Percentiles rank a stretch among this genome's conserved stretches.
Conservation (phyloP, 92 coral and sea anemone genomes). For the Galaxea fascicularis region DNA sequence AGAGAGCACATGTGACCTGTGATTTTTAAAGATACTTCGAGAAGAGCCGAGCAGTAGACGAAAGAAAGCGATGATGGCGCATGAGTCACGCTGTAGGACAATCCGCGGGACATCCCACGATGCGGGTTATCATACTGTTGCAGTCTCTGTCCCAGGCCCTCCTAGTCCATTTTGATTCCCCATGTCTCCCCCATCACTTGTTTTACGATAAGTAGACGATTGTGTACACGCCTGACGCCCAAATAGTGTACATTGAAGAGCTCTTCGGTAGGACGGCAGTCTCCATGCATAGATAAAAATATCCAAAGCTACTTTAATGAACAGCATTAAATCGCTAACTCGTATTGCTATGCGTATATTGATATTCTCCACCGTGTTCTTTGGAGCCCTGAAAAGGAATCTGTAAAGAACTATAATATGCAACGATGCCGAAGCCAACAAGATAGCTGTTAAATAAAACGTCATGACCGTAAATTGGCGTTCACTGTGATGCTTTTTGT, state of each 20-base stretch:
- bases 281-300: conserved; percentile 91
- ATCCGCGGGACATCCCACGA: too few species aligned
- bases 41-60: too few species aligned
- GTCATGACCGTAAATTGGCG: conserved; percentile 85
- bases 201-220: conserved; percentile 11
- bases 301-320: conserved; percentile 79
- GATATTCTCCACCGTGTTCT: conserved; percentile 45
- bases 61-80: too few species aligned
- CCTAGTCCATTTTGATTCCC: conserved; percentile 6
- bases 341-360: conserved; percentile 74
- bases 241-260: conserved; percentile 60
- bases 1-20: too few species aligned
- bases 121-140: not conserved
- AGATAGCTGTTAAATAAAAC: conserved; percentile 77
- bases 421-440: conserved; percentile 78
- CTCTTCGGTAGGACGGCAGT: conserved; percentile 81
- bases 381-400: conserved; percentile 56
- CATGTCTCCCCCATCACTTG: not conserved
- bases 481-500: conserved; percentile 54
- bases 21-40: too few species aligned
- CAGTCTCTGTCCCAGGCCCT: conserved; percentile 15
- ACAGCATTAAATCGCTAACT: conserved; percentile 81
- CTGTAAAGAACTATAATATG: conserved; percentile 78
- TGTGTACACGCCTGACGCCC: not conserved
- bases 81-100: too few species aligned